Evolutionary conservation across 2,797 vertebrate genomes (phyloP).

Genomic region (Amblyopsis hoosieri): DNA sequence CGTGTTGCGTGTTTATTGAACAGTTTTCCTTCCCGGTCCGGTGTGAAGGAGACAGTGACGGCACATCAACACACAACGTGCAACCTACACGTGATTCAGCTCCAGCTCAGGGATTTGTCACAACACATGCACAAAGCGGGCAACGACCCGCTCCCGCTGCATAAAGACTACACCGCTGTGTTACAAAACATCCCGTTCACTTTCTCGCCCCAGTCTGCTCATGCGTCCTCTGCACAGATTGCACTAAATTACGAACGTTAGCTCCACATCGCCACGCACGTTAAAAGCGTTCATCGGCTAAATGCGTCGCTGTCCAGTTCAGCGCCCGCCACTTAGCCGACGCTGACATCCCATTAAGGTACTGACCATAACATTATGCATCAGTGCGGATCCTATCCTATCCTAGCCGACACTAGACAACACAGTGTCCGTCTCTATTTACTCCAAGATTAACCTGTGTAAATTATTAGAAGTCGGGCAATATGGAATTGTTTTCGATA

Average conservation of each 20-base stretch:
- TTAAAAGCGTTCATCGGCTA: too few relatives aligned
- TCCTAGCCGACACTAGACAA: too few relatives aligned
- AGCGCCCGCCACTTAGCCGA: constrained; percentile 34
- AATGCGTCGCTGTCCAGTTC: constrained; percentile 17
- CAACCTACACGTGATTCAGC: not conserved
- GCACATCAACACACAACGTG: constrained; percentile 6
- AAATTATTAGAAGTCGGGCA: not conserved
- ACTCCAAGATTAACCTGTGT: constrained; percentile 51
- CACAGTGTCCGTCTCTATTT: not conserved
- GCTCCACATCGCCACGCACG: not conserved
- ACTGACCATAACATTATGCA: constrained; percentile 50
- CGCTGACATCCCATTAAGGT: constrained; percentile 30
- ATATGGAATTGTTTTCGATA: not conserved
- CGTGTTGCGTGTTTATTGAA: too few relatives aligned
- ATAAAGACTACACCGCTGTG: not conserved
- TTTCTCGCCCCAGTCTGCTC: constrained; percentile 15
- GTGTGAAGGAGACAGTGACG: not conserved
- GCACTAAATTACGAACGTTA: too few relatives aligned
- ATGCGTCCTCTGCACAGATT: not conserved
- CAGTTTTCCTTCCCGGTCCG: too few relatives aligned
- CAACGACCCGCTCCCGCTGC: not conserved
- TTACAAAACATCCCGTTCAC: constrained; percentile 25
- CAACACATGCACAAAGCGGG: not conserved
- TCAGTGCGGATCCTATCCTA: constrained; percentile 25
- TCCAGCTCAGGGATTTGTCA: not conserved